Base-by-base conservation (phyloP, 2,888 invertebrate genomes). In the Smittia aterrima region DNA sequence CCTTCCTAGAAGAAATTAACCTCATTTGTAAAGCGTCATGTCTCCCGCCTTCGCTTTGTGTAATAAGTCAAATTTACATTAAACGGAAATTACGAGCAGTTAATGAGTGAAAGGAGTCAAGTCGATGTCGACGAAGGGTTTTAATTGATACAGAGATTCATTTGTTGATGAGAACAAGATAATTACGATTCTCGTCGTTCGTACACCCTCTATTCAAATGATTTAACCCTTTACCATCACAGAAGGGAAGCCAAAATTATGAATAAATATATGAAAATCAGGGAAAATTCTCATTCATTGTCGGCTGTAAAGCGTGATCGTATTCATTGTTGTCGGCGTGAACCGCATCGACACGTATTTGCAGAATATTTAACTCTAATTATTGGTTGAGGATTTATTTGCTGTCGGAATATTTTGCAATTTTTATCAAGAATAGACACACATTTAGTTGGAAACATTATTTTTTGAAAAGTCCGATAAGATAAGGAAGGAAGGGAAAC, bases 121-220 rank as follows among this genome's bases (percentile, higher is more conserved):
- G 7, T 7, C 18, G n/a, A 9, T n/a, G 47, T 58, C 9, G n/a
- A 22, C 58, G n/a, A 18, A 22, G 58, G 22, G 9, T 58, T 58
- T 58, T 58, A 58, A 58, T 58, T 58, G 58, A 58, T 58, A 13
- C 58, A 58, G 58, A 58, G 58, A 58, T 58, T 58, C 58, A 58
- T 58, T 58, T 58, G 58, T 58, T 58, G 20, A 58, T 58, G 58
- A 13, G 58, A 58, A 58, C 58, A 58, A 13, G 58, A 58, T 58
- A 58, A 58, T 58, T 58, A 58, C 58, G n/a, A 58, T 47, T 58
- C 58, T 58, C 13, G n/a, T 22, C 9, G 7, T 22, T 22, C 18
- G 18, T 4, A 58, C 58, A 58, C 58, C 58, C 58, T 58, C 22
- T 2, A 6, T 58, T 58, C 38, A 9, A 38, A 7, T 38, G 6